Percentiles rank a stretch among this genome's conserved stretches.
These are phyloP conservation scores for Hypsibius dujardini DNA, from an alignment of 1,140 invertebrate species.

Conservation along the genomic window DNA sequence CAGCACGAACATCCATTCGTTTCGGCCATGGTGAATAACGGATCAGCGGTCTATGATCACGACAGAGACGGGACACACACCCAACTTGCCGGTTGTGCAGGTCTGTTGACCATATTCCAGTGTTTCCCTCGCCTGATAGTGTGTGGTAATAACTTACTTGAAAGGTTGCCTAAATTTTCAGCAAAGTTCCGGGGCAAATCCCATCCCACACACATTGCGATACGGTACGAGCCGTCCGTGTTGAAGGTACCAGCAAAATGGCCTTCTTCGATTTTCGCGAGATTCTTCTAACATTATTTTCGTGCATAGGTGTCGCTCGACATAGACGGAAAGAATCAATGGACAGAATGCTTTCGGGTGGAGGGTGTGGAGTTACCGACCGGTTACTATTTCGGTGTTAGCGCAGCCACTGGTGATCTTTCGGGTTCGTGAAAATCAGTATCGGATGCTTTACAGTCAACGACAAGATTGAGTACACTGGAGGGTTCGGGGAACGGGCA, in stretches of 20 bases:
- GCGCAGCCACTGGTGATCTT: conserved; percentile 87
- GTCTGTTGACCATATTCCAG: neutral
- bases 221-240: conserved; percentile 56
- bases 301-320: conserved; percentile 59
- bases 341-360: conserved; percentile 82
- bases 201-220: conserved; percentile 70
- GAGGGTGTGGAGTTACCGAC: conserved; percentile 76
- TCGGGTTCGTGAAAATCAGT: conserved; percentile 32
- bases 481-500: too few relatives aligned
- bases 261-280: conserved; percentile 18
- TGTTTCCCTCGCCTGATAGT: neutral
- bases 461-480: too few relatives aligned
- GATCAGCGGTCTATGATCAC: conserved; percentile 83
- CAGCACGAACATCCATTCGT: conserved; percentile 95
- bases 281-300: conserved; percentile 20
- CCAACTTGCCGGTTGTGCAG: conserved; percentile 73
- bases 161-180: conserved; percentile 23
- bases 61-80: conserved; percentile 95
- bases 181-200: conserved; percentile 81
- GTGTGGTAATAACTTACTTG: neutral
- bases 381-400: conserved; percentile 81
- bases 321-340: conserved; percentile 70
- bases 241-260: conserved; percentile 15
- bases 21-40: conserved; percentile 96
- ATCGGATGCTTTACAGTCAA: conserved; percentile 3